Base-by-base conservation (phyloP, 2,797 vertebrate genomes). In the Microctenopoma lineatum region DNA sequence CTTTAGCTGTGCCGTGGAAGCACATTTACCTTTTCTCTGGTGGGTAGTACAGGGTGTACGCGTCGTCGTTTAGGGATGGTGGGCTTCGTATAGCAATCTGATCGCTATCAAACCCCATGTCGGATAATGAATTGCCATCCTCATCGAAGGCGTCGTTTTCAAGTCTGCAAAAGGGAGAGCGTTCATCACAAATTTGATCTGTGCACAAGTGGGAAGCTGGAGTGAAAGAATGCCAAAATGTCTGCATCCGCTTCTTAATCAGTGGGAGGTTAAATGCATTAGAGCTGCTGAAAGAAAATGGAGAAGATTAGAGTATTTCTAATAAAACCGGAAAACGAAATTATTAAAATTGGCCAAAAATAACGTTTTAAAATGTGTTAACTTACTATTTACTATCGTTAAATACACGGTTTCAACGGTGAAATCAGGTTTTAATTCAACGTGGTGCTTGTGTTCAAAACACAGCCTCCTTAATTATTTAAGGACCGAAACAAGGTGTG, bases 101-200 rank as follows among this genome's bases (percentile, higher is more conserved):
- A 62, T 96, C 95, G 32, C 90, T 88, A 64, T 96, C 96, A 26
- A 96, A 97, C 51, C 94, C 93, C 90, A 96, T 94, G 87, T 97
- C 96, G 59, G 91, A 94, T 87, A 97, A 93, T 16, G 94, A 93
- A 85, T 96, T 96, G 50, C 96, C 97, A 60, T 97, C 96, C 74
- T 97, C 95, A 70, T 97, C 95, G 84, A 97, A 98, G 66, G 94
- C 94, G 83, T 96, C 95, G 85, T 97, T 97, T 81, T 97, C 94
- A 89, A 95, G 93, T 92, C 94, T 95, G 91, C 45, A 83, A 77
- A 45, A 36, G 1, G n/a, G 44, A 65, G 81, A 53, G 44, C 9
- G 70, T 66, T 64, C 52, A 62, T 76, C 58, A 81, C 51, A 78
- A 72, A 79, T 83, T 13, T 29, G 67, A 77, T 76, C 60, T 38